Conservation (phyloP, 2,113 vertebrate genomes). For the Spheniscus mendiculus region DNA sequence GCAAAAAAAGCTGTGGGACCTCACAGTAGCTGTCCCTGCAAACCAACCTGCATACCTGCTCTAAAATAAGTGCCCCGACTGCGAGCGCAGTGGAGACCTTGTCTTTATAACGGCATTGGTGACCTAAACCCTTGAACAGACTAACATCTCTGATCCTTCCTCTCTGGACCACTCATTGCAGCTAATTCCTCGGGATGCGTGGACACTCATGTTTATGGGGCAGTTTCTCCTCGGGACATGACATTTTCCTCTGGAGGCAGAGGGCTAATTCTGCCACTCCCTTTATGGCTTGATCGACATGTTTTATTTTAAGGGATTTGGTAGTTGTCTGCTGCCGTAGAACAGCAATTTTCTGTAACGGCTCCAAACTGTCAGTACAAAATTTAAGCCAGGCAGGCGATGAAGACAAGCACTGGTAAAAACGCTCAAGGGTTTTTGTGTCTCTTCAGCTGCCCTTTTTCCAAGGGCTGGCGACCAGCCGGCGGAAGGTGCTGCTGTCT, state of each 20-base stretch:
- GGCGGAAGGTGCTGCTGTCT: neutral
- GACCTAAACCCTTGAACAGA: constrained; percentile 35
- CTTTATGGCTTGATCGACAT: neutral
- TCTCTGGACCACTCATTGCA: neutral
- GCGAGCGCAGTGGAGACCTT: neutral
- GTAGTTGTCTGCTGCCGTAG: neutral
- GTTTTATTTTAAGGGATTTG: neutral
- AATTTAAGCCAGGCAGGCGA: neutral
- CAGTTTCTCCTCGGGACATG: constrained; percentile 27
- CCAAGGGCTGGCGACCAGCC: rapidly evolving
- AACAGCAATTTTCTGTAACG: neutral
- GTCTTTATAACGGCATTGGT: neutral
- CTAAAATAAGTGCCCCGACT: neutral
- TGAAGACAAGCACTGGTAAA: neutral
- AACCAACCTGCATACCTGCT: neutral
- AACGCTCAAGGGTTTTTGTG: rapidly evolving
- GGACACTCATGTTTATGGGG: neutral
- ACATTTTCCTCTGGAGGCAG: neutral
- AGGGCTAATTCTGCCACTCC: neutral
- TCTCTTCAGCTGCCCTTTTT: neutral
- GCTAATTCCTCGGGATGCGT: constrained; percentile 11
- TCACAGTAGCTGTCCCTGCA: neutral
- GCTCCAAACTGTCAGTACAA: constrained; percentile 15
- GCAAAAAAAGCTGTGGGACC: neutral
- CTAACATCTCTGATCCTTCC: constrained; percentile 23